Evolutionary conservation across 2,888 invertebrate genomes (phyloP), one percentile per base, ranked within the genome.

Genomic region (Campoletis raptor): DNA sequence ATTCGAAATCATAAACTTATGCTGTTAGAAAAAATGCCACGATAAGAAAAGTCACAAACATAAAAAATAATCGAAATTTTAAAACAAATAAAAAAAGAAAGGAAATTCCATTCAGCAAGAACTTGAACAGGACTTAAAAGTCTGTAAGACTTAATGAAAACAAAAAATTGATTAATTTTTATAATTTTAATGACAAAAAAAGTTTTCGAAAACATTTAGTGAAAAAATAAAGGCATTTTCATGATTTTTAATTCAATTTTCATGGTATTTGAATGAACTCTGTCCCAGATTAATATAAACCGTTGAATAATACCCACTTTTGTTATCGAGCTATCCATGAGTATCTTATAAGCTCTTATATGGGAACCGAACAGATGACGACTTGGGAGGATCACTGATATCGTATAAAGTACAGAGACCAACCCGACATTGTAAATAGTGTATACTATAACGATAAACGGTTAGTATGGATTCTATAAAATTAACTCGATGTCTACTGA

Each of bases 401-500:
- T 72, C 18, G 36, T 18, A 30, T 30, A 18, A 52, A 24, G 42
- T 42, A 52, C 24, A 42, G 24, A 30, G 24, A 54, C 36, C 57
- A 24, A 61, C 24, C 9, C 40, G 15, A 18, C 8, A 61, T 42
- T 61, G 61, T 74, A 78, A 67, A 67, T 67, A 78, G 21, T 37
- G 12, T 8, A 64, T 61, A n/a, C 4, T 30, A 45, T 5, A 77
- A 30, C n/a, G 37, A 73, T 64, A 36, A 73, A 57, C 37, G 21
- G 42, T 36, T 40, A 30, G 37, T 12, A 18, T 37, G 36, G 37
- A 57, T 74, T 40, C n/a, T 48, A 48, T 37, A 66, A 48, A 48
- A 66, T 48, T 30, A n/a, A 77, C 36, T 66, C 48, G 48, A n/a
- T 74, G 57, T 37, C 77, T 42, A 36, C 36, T 66, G 48, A 66